phyloP scores from a whole-genome alignment of 2,113 vertebrate species.

The Silurus glanis region DNA sequence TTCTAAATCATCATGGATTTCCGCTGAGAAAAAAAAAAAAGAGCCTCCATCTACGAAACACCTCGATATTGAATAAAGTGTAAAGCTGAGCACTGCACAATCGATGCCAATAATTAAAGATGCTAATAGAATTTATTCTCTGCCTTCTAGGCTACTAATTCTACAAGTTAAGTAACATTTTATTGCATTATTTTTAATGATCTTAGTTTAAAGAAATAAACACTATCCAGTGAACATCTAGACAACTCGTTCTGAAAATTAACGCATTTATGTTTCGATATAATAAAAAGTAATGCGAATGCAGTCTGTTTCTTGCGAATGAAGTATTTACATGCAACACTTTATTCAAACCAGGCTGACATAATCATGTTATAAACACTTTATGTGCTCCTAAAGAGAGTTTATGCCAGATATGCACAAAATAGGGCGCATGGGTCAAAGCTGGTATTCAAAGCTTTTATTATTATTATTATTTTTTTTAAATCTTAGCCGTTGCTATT shows the following conservation, averaged over 20 bases:
- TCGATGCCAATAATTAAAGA: neutral
- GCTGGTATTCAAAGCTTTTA: no score
- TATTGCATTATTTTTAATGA: no score
- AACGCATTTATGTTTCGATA: neutral
- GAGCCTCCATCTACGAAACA: constrained; percentile 9
- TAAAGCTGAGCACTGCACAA: neutral
- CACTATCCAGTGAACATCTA: neutral
- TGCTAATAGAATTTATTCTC: neutral
- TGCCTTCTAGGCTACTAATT: neutral
- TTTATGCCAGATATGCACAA: neutral
- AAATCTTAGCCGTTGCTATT: no score
- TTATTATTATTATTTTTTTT: no score
- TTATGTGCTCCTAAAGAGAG: neutral
- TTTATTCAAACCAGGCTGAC: neutral
- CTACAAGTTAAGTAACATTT: neutral
- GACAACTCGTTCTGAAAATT: neutral
- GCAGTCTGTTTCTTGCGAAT: neutral
- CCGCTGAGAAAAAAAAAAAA: neutral
- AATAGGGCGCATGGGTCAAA: no score
- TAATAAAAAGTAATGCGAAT: neutral
- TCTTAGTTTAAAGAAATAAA: neutral
- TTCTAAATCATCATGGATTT: neutral
- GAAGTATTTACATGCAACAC: neutral
- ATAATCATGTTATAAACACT: neutral
- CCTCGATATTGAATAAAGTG: neutral